Evolutionary conservation across 2,797 vertebrate genomes (phyloP).

Genomic region (Mormyrops boulengeri): DNA sequence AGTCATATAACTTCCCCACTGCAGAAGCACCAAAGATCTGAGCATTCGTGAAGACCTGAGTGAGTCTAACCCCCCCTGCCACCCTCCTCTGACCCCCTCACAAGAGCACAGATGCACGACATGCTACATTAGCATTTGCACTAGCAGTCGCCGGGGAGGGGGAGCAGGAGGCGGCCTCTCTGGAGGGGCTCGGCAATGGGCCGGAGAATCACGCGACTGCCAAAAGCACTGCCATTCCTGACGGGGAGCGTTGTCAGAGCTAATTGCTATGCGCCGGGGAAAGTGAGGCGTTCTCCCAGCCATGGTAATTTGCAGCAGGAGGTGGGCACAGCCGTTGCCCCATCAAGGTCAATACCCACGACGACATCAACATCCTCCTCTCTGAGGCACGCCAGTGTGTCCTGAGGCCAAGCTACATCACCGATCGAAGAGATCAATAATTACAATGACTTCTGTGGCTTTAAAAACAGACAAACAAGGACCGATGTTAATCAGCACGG

Average conservation of each 20-base stretch:
- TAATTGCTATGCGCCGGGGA: not conserved
- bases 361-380: not conserved
- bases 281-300: not conserved
- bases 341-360: not conserved
- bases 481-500: not conserved
- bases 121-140: conserved; percentile 35
- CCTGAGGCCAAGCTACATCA: not conserved
- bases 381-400: not conserved
- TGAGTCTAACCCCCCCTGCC: not conserved
- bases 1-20: conserved; percentile 6
- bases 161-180: not conserved
- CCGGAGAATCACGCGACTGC: not conserved
- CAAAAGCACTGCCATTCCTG: not conserved
- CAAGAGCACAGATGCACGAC: not conserved
- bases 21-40: not conserved
- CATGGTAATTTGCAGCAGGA: not conserved
- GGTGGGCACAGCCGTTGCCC: not conserved
- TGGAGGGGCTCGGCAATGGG: not conserved
- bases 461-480: not conserved
- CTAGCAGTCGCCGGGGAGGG: not conserved
- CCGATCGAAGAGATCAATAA: not conserved
- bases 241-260: not conserved
- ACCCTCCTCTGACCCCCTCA: not conserved
- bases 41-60: not conserved
- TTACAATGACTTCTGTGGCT: not conserved